Evolutionary conservation across 2,113 vertebrate genomes (phyloP).

Genomic region (Herpetotheres cachinnans): DNA sequence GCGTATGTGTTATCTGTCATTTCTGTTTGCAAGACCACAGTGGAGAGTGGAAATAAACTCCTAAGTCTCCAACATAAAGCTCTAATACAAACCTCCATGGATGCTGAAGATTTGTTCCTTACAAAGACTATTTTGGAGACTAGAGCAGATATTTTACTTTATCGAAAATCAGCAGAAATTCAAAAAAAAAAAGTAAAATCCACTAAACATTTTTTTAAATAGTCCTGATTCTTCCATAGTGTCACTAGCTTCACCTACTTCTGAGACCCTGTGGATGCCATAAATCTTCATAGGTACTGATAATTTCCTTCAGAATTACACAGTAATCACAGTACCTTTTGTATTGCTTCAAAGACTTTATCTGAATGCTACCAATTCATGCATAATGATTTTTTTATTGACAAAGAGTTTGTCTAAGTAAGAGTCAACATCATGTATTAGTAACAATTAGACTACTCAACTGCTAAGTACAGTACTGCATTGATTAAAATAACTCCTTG

Average conservation of each 20-base stretch:
- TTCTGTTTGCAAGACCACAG: background rate
- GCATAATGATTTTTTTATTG: background rate
- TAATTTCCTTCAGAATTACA: background rate
- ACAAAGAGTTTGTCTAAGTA: background rate
- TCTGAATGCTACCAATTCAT: background rate
- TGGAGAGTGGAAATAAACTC: background rate
- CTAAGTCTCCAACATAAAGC: background rate
- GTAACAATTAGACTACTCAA: background rate
- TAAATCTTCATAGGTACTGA: background rate
- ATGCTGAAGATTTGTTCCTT: background rate
- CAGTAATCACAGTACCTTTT: background rate
- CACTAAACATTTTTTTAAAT: background rate
- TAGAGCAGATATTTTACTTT: background rate
- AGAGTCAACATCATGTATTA: background rate
- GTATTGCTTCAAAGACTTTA: background rate
- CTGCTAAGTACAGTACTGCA: background rate
- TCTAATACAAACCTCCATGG: background rate
- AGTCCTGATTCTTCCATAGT: background rate
- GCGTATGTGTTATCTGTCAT: background rate
- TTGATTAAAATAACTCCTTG: background rate
- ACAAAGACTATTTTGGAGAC: background rate
- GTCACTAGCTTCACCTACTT: background rate
- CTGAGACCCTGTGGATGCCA: background rate
- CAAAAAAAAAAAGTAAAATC: background rate
- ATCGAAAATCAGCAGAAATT: background rate